phyloP scores from a whole-genome alignment of 2,113 vertebrate species.

The Zosterops japonicus region DNA sequence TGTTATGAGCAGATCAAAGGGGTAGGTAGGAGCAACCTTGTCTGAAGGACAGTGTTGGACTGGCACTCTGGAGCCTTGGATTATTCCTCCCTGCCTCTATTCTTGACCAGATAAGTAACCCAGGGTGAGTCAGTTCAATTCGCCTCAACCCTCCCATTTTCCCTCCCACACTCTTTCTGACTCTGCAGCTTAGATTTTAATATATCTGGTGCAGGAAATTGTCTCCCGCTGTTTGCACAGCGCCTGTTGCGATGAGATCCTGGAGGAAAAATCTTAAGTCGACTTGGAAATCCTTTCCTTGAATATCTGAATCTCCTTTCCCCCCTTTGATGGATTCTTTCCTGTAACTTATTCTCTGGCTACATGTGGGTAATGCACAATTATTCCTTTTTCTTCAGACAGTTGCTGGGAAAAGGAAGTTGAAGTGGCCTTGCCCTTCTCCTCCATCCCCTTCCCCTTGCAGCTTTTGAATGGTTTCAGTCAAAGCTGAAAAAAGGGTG shows the following conservation, averaged over 20 bases:
- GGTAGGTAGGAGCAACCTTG: background rate
- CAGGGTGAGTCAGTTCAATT: constrained; percentile 20
- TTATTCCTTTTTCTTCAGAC: background rate
- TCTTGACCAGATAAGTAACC: constrained; percentile 51
- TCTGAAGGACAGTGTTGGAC: background rate
- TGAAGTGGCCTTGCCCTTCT: background rate
- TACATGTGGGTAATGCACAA: background rate
- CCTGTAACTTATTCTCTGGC: background rate
- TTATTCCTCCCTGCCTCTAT: constrained; percentile 17
- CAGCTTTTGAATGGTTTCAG: background rate
- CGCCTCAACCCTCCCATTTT: constrained; percentile 23
- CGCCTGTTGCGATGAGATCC: constrained; percentile 14
- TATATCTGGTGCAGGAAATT: constrained; percentile 37
- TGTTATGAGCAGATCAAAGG: background rate
- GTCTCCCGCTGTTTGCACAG: background rate
- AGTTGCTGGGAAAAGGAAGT: background rate
- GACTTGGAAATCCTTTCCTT: constrained; percentile 14
- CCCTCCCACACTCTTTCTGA: constrained; percentile 42
- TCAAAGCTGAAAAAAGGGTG: background rate
- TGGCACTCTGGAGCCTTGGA: constrained; percentile 5
- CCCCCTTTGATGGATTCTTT: constrained; percentile 34
- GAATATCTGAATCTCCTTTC: constrained; percentile 32
- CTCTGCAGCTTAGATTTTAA: constrained; percentile 36
- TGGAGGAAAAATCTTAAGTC: constrained; percentile 42
- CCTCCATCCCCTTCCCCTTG: background rate